Conservation (phyloP, 1,140 invertebrate genomes). For the Diabrotica virgifera region DNA sequence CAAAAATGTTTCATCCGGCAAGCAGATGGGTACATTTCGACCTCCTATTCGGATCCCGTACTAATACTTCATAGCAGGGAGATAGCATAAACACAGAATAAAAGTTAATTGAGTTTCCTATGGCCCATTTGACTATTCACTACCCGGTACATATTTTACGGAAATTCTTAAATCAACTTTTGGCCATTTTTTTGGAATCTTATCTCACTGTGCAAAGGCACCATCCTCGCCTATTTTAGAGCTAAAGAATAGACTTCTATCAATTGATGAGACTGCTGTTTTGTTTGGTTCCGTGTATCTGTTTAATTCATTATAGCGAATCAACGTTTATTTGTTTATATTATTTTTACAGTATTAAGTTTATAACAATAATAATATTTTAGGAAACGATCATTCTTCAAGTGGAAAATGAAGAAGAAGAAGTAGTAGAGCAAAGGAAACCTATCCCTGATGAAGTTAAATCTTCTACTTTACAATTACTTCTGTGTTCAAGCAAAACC, state of each 20-base stretch:
- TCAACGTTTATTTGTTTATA: not conserved
- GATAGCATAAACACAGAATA: too few relatives aligned
- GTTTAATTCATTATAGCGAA: not conserved
- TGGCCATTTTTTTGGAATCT: too few relatives aligned
- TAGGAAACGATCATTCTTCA: conserved; percentile 18
- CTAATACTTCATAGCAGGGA: too few relatives aligned
- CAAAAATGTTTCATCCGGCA: too few relatives aligned
- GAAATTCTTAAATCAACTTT: too few relatives aligned
- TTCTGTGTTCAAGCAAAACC: not conserved
- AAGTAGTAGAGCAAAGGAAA: not conserved
- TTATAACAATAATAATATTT: not conserved
- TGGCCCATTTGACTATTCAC: too few relatives aligned
- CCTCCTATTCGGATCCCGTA: too few relatives aligned
- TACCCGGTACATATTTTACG: too few relatives aligned
- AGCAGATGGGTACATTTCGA: too few relatives aligned
- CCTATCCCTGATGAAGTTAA: not conserved
- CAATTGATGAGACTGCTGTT: not conserved
- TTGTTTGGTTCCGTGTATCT: not conserved
- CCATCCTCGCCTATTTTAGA: not conserved
- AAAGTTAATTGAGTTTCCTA: too few relatives aligned
- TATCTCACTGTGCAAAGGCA: too few relatives aligned
- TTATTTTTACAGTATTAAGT: too few relatives aligned
- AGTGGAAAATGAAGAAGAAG: conserved; percentile 6
- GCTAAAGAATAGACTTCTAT: not conserved
- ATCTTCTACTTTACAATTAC: not conserved